Evolutionary conservation across 2,797 vertebrate genomes (phyloP), one percentile per base, ranked within the genome.

Genomic region (Heteromormyrus szaboi): DNA sequence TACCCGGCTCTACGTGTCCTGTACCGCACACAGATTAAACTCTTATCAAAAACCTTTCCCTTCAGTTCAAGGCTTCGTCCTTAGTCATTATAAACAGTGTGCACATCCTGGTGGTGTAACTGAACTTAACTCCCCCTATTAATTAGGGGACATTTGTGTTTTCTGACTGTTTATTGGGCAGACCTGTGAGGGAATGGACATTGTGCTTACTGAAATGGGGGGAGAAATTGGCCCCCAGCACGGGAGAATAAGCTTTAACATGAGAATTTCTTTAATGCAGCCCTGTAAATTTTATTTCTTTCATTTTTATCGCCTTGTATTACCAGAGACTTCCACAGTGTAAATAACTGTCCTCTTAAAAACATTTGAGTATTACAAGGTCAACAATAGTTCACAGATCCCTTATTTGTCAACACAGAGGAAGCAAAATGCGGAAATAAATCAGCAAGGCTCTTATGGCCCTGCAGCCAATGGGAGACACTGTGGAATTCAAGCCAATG

Each of bases 351-450:
- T 72, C 68, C 33, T 81, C 83, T 53, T 85, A 53, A 53, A 53
- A 85, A 14, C 25, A 53, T 53, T 85, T 19, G 25, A 29, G 12
- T 85, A 22, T 29, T 86, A 68, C 25, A 44, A 54, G 89, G 79
- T 89, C 87, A 65, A 86, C 87, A 88, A 79, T 83, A 86, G 53
- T 79, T 85, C 88, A 46, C 19, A 81, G 41, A 79, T 17, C 65
- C 85, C 54, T 46, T 25, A 14, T 54, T 89, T 37, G 54, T 48
- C 88, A 72, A 11, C 53, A 48, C 44, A 59, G 83, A 29, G 44
- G 22, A 81, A 68, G n/a, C 25, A 54, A 22, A 33, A 83, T 53
- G 51, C 6, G 12, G 53, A 14, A 53, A 41, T 65, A 56, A 25
- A 53, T 88, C 51, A 83, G 54, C 51, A 59, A 33, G 22, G 86